A percentile compares a stretch with the other conserved stretches of the same genome.
These are phyloP conservation scores for Congeria kusceri DNA, from an alignment of 2,888 invertebrate species.

Conservation along the genomic window DNA sequence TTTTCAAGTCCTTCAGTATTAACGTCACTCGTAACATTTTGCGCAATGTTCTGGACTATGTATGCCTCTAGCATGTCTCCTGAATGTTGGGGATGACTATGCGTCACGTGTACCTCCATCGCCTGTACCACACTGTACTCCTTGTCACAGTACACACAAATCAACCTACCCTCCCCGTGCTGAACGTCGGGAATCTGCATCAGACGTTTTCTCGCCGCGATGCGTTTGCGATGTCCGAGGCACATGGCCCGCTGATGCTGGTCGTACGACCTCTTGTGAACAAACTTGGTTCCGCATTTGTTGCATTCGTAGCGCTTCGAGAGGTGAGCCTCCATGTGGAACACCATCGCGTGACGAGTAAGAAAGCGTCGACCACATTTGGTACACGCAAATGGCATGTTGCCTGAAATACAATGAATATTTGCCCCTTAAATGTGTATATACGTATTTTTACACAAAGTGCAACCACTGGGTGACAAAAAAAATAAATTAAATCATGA, in stretches of 20 bases:
- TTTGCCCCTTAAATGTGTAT: too few species aligned
- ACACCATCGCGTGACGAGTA: constrained; percentile 50
- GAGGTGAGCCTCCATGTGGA: constrained; percentile 60
- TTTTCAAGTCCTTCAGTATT: too few species aligned
- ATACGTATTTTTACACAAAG: too few species aligned
- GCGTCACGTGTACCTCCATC: constrained; percentile 40
- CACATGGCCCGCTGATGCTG: constrained; percentile 59
- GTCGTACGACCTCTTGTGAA: constrained; percentile 61
- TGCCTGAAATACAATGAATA: constrained; percentile 45
- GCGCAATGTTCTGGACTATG: not conserved
- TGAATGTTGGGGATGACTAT: constrained; percentile 38
- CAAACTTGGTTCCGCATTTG: constrained; percentile 63
- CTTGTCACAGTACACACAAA: constrained; percentile 51
- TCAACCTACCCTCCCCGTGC: constrained; percentile 16
- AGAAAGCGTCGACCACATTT: constrained; percentile 52
- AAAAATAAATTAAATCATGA: too few species aligned
- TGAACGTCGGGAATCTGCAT: constrained; percentile 32
- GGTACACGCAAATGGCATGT: constrained; percentile 53
- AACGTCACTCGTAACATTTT: too few species aligned
- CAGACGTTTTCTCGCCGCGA: constrained; percentile 44
- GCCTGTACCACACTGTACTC: constrained; percentile 36
- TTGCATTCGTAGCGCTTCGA: constrained; percentile 49
- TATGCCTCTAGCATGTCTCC: constrained; percentile 24
- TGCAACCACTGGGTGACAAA: too few species aligned
- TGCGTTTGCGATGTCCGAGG: constrained; percentile 54